Evolutionary conservation across 2,888 invertebrate species (phyloP), one percentile per base, ranked within the genome.

Genomic region (Drosophila demipolita): DNA sequence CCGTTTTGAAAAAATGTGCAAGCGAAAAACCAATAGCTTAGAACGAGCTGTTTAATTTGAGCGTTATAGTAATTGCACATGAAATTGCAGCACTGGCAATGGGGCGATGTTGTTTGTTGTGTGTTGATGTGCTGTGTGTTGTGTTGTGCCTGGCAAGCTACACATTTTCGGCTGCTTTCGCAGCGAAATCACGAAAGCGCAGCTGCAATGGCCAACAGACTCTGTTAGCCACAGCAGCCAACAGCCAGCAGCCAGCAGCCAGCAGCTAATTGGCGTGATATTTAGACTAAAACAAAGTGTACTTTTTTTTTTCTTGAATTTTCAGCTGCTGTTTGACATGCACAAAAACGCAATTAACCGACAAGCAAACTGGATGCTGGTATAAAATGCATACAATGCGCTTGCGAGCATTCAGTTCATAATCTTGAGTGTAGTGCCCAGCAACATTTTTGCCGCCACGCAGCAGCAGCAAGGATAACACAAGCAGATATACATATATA

Each of bases 201-300:
- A 83, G 85, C 88, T 67, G 80, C 75, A 72, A 45, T 78, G 59
- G 81, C 86, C 73, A 82, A 61, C 63, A 65, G 57, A 65, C 55
- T 42, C 36, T 50, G 67, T 40, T 29, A 60, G 53, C 53, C 53
- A 38, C 7, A 52, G 7, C 32, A 49, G 57, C 26, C 32, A 49
- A 12, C 42, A 35, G 49, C 12, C 55, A 48, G n/a, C 64, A 26
- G 26, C 0, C 38, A 53, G 53, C 53, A 53, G 72, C 42, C 26
- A 52, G 9, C 53, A 33, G 15, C 58, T 82, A 89, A 83, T 89
- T 84, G 82, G 85, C 86, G 80, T 90, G 89, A 91, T 87, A 87
- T 91, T 85, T 84, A 91, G 91, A 91, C 85, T 91, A 91, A 85
- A 90, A 91, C 91, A 89, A 83, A 87, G 75, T 75, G 67, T 74